Evolutionary conservation across 2,888 invertebrate species (phyloP).

Genomic region (Carcina quercana): DNA sequence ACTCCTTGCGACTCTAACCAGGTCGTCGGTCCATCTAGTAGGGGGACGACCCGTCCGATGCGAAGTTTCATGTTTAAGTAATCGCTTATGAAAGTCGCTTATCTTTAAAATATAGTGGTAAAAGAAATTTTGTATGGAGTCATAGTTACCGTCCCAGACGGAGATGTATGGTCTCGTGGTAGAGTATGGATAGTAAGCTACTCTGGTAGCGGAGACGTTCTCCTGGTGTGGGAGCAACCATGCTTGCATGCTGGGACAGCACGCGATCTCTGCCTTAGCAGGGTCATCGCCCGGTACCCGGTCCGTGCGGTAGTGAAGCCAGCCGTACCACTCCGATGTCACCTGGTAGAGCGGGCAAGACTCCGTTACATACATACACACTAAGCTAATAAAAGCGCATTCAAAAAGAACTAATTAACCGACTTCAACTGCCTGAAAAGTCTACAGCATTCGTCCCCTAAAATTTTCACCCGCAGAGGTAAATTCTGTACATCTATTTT

Average conservation of each 20-base stretch:
- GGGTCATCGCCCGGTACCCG: slow-evolving; percentile 39
- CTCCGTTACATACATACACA: background rate
- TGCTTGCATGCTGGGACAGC: slow-evolving; percentile 25
- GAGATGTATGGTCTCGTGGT: slow-evolving; percentile 29
- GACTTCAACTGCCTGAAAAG: background rate
- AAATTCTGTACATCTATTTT: no score
- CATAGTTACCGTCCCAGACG: slow-evolving; percentile 48
- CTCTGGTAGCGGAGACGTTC: slow-evolving; percentile 36
- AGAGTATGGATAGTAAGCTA: slow-evolving; percentile 44
- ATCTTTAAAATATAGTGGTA: no score
- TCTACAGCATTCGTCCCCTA: background rate
- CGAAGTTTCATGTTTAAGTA: no score
- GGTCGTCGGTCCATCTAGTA: no score
- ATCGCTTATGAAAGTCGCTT: no score
- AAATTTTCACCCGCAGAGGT: no score
- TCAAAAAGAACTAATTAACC: background rate
- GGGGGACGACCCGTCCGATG: no score
- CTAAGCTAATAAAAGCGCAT: background rate
- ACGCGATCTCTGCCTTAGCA: slow-evolving; percentile 36
- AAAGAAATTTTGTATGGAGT: no score
- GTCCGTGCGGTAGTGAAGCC: slow-evolving; percentile 94
- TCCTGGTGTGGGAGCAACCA: slow-evolving; percentile 47
- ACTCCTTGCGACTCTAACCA: no score
- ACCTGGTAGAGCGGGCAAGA: slow-evolving; percentile 75
- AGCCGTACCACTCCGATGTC: slow-evolving; percentile 96